Evolutionary conservation across 2,888 invertebrate genomes (phyloP), one percentile per base, ranked within the genome.

Genomic region (Altica lythri): DNA sequence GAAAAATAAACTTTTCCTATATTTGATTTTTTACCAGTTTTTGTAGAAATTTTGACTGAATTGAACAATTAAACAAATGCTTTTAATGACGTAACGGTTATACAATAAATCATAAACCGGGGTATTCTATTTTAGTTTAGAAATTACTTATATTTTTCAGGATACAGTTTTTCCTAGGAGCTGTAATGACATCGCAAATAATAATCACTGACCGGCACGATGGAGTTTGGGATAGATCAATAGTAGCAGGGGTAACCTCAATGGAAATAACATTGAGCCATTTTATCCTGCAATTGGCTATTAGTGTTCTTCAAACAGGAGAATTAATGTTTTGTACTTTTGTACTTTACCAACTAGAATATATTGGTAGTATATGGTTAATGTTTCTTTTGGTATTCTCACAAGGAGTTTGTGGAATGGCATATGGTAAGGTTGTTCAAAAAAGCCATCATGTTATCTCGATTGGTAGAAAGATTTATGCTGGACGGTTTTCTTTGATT

Each of bases 211-310:
- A 92, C 30, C 40, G 65, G 43, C 80, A 85, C 65, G 91, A 92
- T 72, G 92, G 95, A 2, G 84, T 94, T 58, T 88, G 95, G 87
- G 91, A 94, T 72, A 80, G 95, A 55, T 90, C 89, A 51, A 81
- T 91, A 1, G 90, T 93, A 4, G 90, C 94, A 59, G 93, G 94
- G 5, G 92, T 95, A 8, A 84, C 83, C 30, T 84, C 90, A 0
- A 74, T 83, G 27, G 92, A 94, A 79, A 88, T 95, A 74, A 79
- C 94, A 35, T 75, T 88, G 55, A 88, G 92, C 0, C 94, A 95
- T 73, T 82, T 94, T 51, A 68, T 86, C 9, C 82, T 90, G 16
- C 92, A 95, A 75, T 78, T 87, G 16, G 25, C 45, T 10, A 30
- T 65, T 10, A 85, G 93, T 68, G 57, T 86, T 0, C 72, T 92